These are phyloP conservation scores for Perodicticus potto DNA, from an alignment of 2,797 vertebrate species.

Conservation along the genomic window DNA sequence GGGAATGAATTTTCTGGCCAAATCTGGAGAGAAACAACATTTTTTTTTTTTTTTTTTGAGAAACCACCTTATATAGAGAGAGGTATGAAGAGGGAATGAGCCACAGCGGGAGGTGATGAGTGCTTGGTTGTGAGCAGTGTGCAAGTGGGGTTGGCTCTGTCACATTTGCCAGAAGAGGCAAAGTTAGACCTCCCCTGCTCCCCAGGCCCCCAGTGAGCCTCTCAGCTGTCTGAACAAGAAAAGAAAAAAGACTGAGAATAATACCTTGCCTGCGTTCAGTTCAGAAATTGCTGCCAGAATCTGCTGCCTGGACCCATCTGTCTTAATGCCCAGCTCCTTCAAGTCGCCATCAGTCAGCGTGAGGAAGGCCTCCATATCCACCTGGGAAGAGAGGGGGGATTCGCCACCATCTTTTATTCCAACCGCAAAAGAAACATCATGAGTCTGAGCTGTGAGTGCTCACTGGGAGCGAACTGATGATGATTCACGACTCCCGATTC, in stretches of 20 bases:
- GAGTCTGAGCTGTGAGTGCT: background rate
- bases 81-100: background rate
- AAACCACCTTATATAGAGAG: background rate
- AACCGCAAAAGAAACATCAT: background rate
- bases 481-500: background rate
- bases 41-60: no score
- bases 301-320: conserved; percentile 97
- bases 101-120: background rate
- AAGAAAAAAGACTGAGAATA: background rate
- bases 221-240: background rate
- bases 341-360: conserved; percentile 97
- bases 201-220: background rate
- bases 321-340: conserved; percentile 98
- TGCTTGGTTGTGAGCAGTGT: fast-evolving
- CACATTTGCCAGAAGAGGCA: background rate
- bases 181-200: background rate
- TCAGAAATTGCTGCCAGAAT: conserved; percentile 98
- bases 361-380: conserved; percentile 99
- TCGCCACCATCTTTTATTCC: background rate
- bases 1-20: background rate
- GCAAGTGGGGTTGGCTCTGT: background rate
- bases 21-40: background rate
- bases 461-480: background rate
- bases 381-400: conserved; percentile 86
- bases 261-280: conserved; percentile 98